Evolutionary conservation across 2,888 invertebrate species (phyloP), one percentile per base, ranked within the genome.

Genomic region (Cryptus armator): DNA sequence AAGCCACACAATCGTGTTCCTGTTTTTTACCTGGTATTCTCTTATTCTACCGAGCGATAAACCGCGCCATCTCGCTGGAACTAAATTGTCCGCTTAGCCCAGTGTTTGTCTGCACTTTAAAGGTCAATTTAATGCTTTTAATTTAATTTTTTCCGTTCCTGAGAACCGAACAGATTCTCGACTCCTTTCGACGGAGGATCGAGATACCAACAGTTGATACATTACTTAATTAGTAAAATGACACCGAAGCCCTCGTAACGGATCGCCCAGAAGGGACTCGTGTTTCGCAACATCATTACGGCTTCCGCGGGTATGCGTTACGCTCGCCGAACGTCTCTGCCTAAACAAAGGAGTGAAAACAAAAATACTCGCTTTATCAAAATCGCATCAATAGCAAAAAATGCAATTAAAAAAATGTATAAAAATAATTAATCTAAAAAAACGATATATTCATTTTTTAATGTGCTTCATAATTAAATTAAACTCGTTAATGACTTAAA

Each of bases 241-340:
- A 70, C 70, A 78, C 78, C 70, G 78, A 78, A 70, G 70, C 70
- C 70, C 19, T 19, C 32, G 3, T 19, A 59, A 44, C 37, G 19
- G 32, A 70, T 62, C 10, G 44, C 71, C 19, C 43, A 4, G 7
- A 44, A 24, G 16, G 37, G 32, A 12, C 29, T 43, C 12, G 48
- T 14, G n/a, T 37, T 66, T 64, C 32, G 0, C 2, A 16, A 48
- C 78, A 70, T 68, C 59, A 9, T 9, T n/a, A 3, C 32, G 53
- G 77, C 68, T 78, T 78, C 77, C n/a, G 14, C 6, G n/a, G 59
- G 29, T 56, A 12, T 72, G 2, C 7, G 4, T 59, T 59, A 7
- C 32, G 56, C 14, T 51, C 14, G 0, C 16, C 3, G 37, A 7
- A 37, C 24, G 44, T 10, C 9, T 16, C 19, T 24, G 14, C 32